phyloP scores from a whole-genome alignment of 2,797 vertebrate genomes.

The Xerus rutilus region DNA sequence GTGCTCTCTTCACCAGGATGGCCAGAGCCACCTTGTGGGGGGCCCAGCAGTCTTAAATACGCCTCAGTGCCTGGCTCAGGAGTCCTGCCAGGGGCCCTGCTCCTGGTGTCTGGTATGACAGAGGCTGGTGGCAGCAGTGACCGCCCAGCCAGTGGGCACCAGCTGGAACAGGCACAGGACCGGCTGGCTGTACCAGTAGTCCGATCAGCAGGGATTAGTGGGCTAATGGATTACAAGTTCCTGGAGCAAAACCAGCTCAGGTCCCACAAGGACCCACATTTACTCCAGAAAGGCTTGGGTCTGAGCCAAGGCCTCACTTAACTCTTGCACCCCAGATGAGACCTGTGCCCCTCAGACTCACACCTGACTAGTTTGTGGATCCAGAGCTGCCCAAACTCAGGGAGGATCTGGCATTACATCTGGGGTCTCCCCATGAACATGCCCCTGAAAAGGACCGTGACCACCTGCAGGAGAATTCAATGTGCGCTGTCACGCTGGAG shows the following conservation, averaged over 20 bases:
- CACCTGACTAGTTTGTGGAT: not conserved
- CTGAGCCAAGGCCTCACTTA: not conserved
- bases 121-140: not conserved
- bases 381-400: not conserved
- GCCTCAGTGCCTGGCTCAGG: no score
- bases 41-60: not conserved
- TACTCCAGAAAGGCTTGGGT: not conserved
- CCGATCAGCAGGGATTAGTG: no score
- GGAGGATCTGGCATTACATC: not conserved
- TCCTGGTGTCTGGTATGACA: not conserved
- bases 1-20: not conserved
- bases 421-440: not conserved
- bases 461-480: not conserved
- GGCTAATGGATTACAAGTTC: not conserved
- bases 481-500: no score
- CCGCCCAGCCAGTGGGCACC: not conserved
- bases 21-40: no score
- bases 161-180: not conserved
- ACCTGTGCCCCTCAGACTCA: not conserved
- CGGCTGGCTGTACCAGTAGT: not conserved
- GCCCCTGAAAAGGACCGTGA: not conserved
- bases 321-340: rapidly evolving
- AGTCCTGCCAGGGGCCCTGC: not conserved
- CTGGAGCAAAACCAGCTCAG: not conserved
- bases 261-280: not conserved